phyloP scores from a whole-genome alignment of 2,797 vertebrate species.

The Halcyon smyrnensis region DNA sequence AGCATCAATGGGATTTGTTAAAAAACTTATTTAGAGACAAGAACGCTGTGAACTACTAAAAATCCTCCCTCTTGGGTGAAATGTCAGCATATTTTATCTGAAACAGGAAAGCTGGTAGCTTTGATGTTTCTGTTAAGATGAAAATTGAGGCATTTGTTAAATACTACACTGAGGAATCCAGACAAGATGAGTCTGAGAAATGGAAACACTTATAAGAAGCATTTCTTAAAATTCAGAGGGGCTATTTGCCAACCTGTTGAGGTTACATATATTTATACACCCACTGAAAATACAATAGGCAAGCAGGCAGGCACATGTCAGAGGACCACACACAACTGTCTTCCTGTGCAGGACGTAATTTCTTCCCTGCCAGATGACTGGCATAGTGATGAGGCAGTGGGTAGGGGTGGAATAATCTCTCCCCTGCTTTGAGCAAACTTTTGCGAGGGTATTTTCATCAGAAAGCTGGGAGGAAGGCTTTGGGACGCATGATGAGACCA shows the following conservation, averaged over 20 bases:
- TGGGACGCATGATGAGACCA: not conserved
- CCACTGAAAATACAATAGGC: not conserved
- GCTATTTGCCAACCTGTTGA: not conserved
- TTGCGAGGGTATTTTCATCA: not conserved
- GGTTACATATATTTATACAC: not conserved
- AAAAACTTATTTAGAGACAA: constrained; percentile 36
- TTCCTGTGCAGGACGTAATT: not conserved
- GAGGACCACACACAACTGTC: fast-evolving
- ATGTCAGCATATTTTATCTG: constrained; percentile 53
- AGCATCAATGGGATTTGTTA: not conserved
- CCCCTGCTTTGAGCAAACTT: not conserved
- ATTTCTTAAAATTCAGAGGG: not conserved
- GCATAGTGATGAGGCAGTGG: not conserved
- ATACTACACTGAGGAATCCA: not conserved
- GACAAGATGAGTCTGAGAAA: not conserved
- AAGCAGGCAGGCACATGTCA: not conserved
- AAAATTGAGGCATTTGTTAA: constrained; percentile 24
- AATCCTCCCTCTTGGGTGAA: constrained; percentile 32
- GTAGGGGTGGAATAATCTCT: not conserved
- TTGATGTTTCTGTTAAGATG: constrained; percentile 38
- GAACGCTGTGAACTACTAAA: constrained; percentile 24
- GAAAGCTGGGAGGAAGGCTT: fast-evolving
- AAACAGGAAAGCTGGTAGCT: constrained; percentile 33
- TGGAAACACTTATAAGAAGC: not conserved
- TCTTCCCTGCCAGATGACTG: not conserved